Conservation (phyloP, 2,113 vertebrate genomes). For the Entelurus aequoreus region DNA sequence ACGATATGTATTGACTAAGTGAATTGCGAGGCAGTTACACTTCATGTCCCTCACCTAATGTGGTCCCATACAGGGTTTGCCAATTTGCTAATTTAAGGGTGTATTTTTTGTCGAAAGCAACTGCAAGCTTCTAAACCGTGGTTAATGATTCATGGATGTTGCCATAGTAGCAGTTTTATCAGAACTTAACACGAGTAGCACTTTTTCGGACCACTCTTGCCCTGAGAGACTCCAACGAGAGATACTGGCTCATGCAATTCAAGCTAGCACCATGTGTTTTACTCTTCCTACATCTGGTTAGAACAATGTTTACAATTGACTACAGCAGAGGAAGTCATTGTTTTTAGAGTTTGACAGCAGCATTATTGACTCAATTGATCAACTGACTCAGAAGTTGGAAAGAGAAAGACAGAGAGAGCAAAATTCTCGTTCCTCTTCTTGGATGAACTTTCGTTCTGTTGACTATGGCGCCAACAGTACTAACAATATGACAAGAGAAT, state of each 20-base stretch:
- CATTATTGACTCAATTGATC: background rate
- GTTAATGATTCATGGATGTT: background rate
- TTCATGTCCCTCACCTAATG: too few relatives aligned
- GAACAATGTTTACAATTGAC: too few relatives aligned
- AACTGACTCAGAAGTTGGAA: background rate
- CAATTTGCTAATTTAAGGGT: too few relatives aligned
- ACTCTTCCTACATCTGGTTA: background rate
- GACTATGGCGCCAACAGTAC: background rate
- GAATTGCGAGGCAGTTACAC: too few relatives aligned
- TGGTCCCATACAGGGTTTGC: too few relatives aligned
- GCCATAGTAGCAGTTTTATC: background rate
- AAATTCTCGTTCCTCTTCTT: background rate
- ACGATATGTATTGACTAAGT: too few relatives aligned
- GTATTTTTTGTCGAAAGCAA: background rate
- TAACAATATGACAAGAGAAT: background rate
- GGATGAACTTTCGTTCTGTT: background rate
- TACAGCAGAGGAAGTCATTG: too few relatives aligned
- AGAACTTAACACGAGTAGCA: background rate
- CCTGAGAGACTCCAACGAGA: background rate
- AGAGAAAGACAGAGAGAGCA: background rate
- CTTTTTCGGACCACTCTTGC: background rate
- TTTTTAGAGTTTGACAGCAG: background rate
- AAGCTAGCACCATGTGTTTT: background rate
- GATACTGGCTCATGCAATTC: background rate
- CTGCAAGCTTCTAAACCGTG: background rate